Evolutionary conservation across 92 coral and sea anemone species (phyloP), one percentile per base, ranked within the genome.

Genomic region (Palythoa grandis): DNA sequence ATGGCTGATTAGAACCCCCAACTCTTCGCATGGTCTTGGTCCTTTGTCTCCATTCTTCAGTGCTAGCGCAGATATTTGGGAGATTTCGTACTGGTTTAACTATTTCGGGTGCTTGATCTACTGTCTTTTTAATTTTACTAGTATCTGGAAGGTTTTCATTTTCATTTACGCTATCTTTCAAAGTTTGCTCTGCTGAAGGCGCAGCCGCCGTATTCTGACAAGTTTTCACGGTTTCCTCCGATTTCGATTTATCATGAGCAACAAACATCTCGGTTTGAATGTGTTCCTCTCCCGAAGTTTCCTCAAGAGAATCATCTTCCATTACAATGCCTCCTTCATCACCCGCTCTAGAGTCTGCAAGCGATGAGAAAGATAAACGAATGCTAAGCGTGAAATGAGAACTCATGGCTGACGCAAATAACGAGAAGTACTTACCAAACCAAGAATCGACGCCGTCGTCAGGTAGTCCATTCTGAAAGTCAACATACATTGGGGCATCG

Each of bases 401-500:
- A 25, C 43, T 24, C 15, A 35, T 12, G 56, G 38, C 20, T 22
- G 50, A 43, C 52, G n/a, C 4, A 38, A 63, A 54, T 10, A 70
- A 37, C 47, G 35, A 29, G 4, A 37, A 14, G 20, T 76, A 79
- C 98, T 87, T 93, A 97, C 99, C 98, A 90, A 96, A 96, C 99
- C 99, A 96, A 72, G 84, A 77, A 82, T 97, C 99, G 6, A 86
- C 92, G 7, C 87, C 92, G 16, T 90, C 83, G 4, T 90, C 87
- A 4, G 82, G 86, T 7, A 68, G 58, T 15, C 78, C 86, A 61
- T 74, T 76, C 8, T 83, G 54, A 60, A 97, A 93, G 52, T 95
- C 97, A 12, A 95, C 94, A 89, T 93, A 97, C 93, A 86, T 93
- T 12, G 99, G 99, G 25, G 99, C 99, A 86, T 97, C 99, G 86